Conservation (phyloP, 1,140 invertebrate species). For the Schlechtendalia chinensis region DNA sequence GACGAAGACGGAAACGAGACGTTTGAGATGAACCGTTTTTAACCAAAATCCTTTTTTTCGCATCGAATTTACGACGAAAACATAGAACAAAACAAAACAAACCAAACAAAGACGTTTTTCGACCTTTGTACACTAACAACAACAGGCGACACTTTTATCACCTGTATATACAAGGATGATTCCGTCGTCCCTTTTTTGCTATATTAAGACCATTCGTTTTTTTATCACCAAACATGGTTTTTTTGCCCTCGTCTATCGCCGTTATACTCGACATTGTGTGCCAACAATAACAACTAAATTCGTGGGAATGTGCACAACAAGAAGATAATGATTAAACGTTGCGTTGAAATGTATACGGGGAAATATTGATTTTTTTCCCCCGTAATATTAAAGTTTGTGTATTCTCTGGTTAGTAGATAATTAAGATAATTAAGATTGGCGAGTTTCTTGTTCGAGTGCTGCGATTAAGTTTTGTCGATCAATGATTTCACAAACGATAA, state of each 20-base stretch:
- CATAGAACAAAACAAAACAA: neutral
- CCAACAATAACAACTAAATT: neutral
- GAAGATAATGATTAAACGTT: neutral
- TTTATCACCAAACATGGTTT: neutral
- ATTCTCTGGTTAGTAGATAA: constrained; percentile 4
- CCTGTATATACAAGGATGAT: neutral
- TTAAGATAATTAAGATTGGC: constrained; percentile 5
- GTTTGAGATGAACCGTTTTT: neutral
- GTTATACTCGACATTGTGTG: neutral
- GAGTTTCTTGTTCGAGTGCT: constrained; percentile 20
- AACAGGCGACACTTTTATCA: neutral
- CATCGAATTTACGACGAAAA: neutral
- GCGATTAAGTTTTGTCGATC: neutral
- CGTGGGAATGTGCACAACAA: neutral
- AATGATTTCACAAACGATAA: constrained; percentile 3
- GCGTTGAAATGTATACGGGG: neutral
- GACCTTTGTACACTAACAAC: neutral
- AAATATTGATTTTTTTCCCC: neutral
- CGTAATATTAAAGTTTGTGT: neutral
- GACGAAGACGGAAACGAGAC: neutral
- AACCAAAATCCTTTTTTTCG: neutral
- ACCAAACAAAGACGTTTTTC: neutral
- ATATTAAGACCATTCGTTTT: constrained; percentile 20
- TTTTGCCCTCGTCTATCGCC: neutral
- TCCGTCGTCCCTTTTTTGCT: neutral